Percentiles rank a stretch among this genome's conserved stretches.
phyloP scores from a whole-genome alignment of 1,140 invertebrate species.

The Drosophila bocki region DNA sequence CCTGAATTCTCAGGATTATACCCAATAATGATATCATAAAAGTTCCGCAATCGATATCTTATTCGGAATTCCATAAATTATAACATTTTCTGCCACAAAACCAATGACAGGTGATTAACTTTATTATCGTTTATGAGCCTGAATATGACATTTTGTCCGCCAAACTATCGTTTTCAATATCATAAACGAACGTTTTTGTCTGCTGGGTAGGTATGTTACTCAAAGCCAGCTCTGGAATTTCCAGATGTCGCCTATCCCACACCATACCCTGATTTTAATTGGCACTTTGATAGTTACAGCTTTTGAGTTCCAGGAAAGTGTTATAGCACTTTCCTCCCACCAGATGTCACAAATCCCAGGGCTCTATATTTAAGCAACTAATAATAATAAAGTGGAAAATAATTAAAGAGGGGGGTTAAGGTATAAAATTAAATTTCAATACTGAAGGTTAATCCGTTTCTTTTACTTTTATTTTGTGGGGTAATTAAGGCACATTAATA shows the following conservation, averaged over 20 bases:
- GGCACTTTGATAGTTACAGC: not conserved
- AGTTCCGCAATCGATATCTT: no score
- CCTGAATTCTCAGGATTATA: no score
- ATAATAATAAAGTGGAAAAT: not conserved
- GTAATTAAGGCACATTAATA: constrained; percentile 82
- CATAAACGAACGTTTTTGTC: no score
- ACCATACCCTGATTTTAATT: not conserved
- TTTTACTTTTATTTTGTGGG: not conserved
- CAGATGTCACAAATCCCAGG: constrained; percentile 12
- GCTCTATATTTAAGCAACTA: not conserved
- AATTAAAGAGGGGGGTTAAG: not conserved
- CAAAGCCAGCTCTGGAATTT: not conserved
- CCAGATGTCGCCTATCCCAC: constrained; percentile 4
- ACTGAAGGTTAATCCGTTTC: not conserved
- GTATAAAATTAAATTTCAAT: constrained; percentile 4
- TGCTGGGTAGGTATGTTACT: not conserved
- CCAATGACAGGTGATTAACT: no score
- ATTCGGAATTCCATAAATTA: no score
- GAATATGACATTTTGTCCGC: no score
- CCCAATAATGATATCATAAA: no score
- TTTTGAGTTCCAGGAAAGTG: not conserved
- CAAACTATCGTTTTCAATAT: no score
- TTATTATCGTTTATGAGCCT: no score
- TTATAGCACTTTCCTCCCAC: not conserved
- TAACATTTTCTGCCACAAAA: no score